phyloP scores from a whole-genome alignment of 2,888 invertebrate species.

The Melolontha melolontha region DNA sequence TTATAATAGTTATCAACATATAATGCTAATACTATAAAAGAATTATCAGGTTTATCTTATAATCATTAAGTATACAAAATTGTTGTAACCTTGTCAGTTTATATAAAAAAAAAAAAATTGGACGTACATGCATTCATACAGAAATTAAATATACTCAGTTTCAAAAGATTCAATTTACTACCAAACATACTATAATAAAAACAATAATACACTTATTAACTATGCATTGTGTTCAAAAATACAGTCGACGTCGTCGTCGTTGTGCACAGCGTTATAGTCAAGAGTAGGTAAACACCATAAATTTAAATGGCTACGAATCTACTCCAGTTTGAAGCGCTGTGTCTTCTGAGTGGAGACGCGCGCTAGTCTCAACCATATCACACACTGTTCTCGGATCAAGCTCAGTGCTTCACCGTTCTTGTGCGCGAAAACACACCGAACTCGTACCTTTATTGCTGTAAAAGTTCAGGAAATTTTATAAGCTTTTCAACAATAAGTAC shows the following conservation, averaged over 20 bases:
- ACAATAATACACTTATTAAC: slow-evolving; percentile 31
- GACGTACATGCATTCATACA: neutral
- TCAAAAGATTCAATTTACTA: neutral
- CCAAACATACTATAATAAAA: slow-evolving; percentile 5
- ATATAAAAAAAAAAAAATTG: no score
- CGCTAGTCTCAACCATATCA: slow-evolving; percentile 40
- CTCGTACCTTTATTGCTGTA: slow-evolving; percentile 20
- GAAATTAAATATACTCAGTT: neutral
- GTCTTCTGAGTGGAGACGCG: slow-evolving; percentile 39
- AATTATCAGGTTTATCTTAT: no score
- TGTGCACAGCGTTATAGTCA: slow-evolving; percentile 13
- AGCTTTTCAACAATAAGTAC: slow-evolving; percentile 7
- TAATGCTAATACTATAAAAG: no score
- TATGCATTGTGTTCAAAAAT: slow-evolving; percentile 33
- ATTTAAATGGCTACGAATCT: slow-evolving; percentile 45
- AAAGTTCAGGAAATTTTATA: slow-evolving; percentile 31
- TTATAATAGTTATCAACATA: no score
- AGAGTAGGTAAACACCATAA: slow-evolving; percentile 53
- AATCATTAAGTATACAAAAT: no score
- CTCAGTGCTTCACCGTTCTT: slow-evolving; percentile 42
- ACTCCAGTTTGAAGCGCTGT: slow-evolving; percentile 37
- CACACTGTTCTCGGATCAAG: slow-evolving; percentile 33
- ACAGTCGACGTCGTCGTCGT: slow-evolving; percentile 24
- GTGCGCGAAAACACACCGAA: slow-evolving; percentile 41
- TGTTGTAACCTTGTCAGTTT: no score